Evolutionary conservation across 1,140 invertebrate genomes (phyloP), one percentile per base, ranked within the genome.

Genomic region (Drosophila funebris): DNA sequence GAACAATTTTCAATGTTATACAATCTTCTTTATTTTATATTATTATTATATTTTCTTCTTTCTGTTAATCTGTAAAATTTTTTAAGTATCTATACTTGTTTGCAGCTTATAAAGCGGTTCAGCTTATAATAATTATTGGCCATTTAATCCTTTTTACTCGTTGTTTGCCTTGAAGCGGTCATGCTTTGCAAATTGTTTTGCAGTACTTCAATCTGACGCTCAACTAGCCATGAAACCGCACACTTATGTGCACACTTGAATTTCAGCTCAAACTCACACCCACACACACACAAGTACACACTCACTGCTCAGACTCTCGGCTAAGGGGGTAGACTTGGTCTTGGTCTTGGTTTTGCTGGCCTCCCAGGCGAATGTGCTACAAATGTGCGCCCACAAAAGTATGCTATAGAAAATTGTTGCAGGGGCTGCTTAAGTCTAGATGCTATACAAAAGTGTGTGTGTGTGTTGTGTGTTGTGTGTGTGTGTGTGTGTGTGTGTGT

Each of bases 321-420:
- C 27, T 50, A 29, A 24, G 41, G 33, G 36, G 46, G 36, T 37
- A 29, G 27, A 27, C 18, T 41, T 54, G 14, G 16, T 44, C 43
- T 31, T 56, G 52, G 27, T 24, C 18, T 36, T 43, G 56, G 36
- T 22, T 44, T 53, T 62, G 36, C 81, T 84, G 81, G 33, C 67
- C 78, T 74, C 81, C 81, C 81, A 87, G 81, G 72, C 70, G 36
- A 67, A 72, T 81, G 81, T 81, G 82, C 77, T 73, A 75, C 81
- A 70, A 81, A 61, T 77, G 78, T 82, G 78, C 73, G 82, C 46
- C 67, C 78, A 52, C 69, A 63, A 69, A 52, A 73, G 69, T 72
- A 78, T 72, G 69, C 69, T 36, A 67, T 58, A 53, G 27, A 58
- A 72, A 67, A 67, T 72, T 31, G 60, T 56, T 50, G 14, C 6